These are phyloP conservation scores for Porites cylindrica DNA, from an alignment of 92 coral and sea anemone genomes.

Conservation along the genomic window DNA sequence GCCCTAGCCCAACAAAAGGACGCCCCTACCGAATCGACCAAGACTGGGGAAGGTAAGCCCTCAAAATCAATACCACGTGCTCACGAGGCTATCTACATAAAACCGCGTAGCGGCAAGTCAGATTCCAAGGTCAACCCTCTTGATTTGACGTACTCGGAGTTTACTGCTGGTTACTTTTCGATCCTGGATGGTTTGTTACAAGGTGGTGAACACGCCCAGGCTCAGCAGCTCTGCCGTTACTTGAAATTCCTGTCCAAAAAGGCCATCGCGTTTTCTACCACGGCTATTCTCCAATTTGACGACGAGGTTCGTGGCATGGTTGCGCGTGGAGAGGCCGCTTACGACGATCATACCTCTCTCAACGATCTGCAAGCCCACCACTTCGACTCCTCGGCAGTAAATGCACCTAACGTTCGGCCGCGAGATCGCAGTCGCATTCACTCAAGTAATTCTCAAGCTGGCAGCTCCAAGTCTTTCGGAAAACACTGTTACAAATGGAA, in stretches of 20 bases:
- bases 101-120: neutral
- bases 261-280: neutral
- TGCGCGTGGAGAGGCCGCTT: neutral
- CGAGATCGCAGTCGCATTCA: neutral
- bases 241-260: neutral
- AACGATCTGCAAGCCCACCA: neutral
- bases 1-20: neutral
- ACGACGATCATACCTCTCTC: neutral
- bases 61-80: neutral
- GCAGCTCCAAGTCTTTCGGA: neutral
- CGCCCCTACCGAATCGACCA: neutral
- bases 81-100: neutral
- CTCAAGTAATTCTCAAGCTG: neutral
- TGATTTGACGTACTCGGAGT: neutral
- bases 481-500: neutral
- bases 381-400: neutral
- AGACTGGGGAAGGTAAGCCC: neutral
- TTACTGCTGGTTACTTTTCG: neutral
- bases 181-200: neutral
- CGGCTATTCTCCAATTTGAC: neutral
- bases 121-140: neutral
- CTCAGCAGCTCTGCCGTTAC: too few species aligned
- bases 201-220: too few species aligned
- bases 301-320: neutral
- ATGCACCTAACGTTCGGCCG: neutral